Evolutionary conservation across 2,888 invertebrate genomes (phyloP), one percentile per base, ranked within the genome.

Genomic region (Diarsia brunnea): DNA sequence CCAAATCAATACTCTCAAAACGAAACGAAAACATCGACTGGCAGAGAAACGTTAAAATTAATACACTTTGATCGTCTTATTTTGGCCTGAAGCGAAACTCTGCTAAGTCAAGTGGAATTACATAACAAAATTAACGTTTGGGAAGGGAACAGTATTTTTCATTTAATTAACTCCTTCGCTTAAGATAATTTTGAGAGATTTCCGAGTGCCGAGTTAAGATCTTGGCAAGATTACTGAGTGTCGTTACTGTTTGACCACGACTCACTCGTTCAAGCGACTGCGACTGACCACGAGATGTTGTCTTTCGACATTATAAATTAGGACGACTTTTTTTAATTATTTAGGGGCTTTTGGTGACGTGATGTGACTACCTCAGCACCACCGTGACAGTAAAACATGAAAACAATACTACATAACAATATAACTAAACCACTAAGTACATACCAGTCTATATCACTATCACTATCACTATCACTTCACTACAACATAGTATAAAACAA

Each of bases 81-180:
- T 64, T 24, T n/a, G 14, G 49, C 77, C 60, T 43, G 51, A 60
- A 67, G 66, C 67, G 11, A 75, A 75, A 49, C 77, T 70, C 55
- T 70, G 69, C 14, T 58, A 49, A 75, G 2, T 45, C 53, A 81
- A 76, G 38, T 10, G 43, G 10, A 71, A 60, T 71, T 78, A 71
- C 65, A n/a, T 61, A 65, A 78, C 38, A 73, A 8, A 21, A 14
- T 65, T 31, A 60, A 51, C n/a, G 43, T 66, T 68, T 63, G 31
- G 12, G 31, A 60, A 69, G 51, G 71, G 21, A 45, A 70, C 43
- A 53, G 24, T 79, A 63, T 71, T 64, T 79, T 81, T 63, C 38
- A 79, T 84, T 84, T 63, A 79, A 79, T 80, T 75, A 69, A 72
- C 58, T 75, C 45, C 31, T 69, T 63, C 51, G 38, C 21, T 70